Evolutionary conservation across 2,797 vertebrate species (phyloP), one percentile per base, ranked within the genome.

Genomic region (Hoplostethus mediterraneus): DNA sequence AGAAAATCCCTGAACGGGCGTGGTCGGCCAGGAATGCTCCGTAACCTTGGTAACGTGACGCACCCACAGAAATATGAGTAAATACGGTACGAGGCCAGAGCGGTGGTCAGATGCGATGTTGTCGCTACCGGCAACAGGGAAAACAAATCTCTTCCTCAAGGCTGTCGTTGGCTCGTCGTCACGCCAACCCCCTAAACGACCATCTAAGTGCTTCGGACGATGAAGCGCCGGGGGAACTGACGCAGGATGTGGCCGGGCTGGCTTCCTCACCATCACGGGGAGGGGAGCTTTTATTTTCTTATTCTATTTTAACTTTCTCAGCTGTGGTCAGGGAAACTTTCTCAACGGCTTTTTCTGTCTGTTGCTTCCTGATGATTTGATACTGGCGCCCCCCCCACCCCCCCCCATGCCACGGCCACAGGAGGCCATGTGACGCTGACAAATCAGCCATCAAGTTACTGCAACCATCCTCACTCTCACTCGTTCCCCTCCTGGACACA

Each of bases 41-140:
- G 87, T 76, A 73, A 77, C 88, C 81, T 77, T 80, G 30, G 85
- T 12, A 87, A 91, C 77, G 4, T 74, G 87, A 85, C 78, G 44
- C 81, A 82, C 42, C 42, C 66, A 49, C 28, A 53, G 73, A 86
- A 88, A 88, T 70, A 85, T 83, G 89, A 80, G 83, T 60, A 70
- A 79, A 73, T 60, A 48, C 45, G 58, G 68, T 14, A 1, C 10
- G 4, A n/a, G 73, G 69, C 73, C 82, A 76, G 78, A 65, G 14
- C 75, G 13, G 85, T 51, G 88, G 87, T 79, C 80, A 73, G 75
- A 65, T 71, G 30, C 9, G 70, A 79, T 49, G 76, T 59, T 54
- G 61, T 78, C 3, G 81, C 86, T 62, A 60, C 51, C 56, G 84
- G 86, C 83, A 85, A 90, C 90, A 48, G 30, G 58, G 36, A 69